Conservation (phyloP, 2,797 vertebrate genomes). For the Neostethus bicornis region DNA sequence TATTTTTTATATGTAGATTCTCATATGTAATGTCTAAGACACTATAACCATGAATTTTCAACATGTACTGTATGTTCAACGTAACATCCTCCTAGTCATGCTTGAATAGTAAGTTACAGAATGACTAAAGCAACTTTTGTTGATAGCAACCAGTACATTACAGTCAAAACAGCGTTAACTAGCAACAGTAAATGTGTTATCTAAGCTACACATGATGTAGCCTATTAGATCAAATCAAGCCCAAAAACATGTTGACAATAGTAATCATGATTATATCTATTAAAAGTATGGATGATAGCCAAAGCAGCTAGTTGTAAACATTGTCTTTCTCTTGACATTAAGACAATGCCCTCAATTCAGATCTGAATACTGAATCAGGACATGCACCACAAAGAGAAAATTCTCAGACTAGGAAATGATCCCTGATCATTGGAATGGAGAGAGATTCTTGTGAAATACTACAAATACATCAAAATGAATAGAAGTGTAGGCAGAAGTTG, state of each 20-base stretch:
- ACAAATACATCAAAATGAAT: constrained; percentile 30
- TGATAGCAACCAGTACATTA: constrained; percentile 36
- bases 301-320: constrained; percentile 52
- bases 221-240: constrained; percentile 24
- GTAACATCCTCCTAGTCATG: constrained; percentile 29
- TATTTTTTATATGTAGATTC: constrained; percentile 49
- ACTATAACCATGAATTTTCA: constrained; percentile 44
- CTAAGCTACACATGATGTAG: constrained; percentile 35
- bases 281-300: constrained; percentile 24
- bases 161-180: constrained; percentile 46
- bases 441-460: constrained; percentile 27
- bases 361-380: constrained; percentile 46
- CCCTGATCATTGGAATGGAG: constrained; percentile 51
- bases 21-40: constrained; percentile 35
- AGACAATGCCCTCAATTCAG: constrained; percentile 46
- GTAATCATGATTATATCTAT: constrained; percentile 20
- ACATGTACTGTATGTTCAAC: constrained; percentile 40
- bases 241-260: constrained; percentile 6
- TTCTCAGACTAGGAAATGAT: constrained; percentile 30
- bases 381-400: constrained; percentile 29
- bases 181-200: constrained; percentile 30
- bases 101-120: constrained; percentile 50
- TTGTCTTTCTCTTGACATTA: constrained; percentile 37
- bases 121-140: constrained; percentile 46
- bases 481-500: constrained; percentile 8